Percentiles rank a stretch among this genome's conserved stretches.
These are phyloP conservation scores for Conops quadrifasciatus DNA, from an alignment of 2,888 invertebrate genomes.

Conservation along the genomic window DNA sequence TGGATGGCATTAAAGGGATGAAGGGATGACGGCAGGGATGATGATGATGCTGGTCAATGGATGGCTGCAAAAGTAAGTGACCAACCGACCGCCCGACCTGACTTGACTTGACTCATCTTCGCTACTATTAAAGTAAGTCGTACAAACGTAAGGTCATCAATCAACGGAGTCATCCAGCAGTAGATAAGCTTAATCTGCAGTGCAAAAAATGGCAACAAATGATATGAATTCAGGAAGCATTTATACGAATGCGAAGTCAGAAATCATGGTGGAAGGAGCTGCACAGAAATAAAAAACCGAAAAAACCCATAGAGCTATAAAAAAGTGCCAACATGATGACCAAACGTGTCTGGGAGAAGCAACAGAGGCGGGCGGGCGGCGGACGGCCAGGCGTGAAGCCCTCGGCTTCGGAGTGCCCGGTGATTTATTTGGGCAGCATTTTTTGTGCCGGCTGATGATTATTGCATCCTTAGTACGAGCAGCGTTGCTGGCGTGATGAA, in stretches of 20 bases:
- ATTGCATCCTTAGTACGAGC: conserved; percentile 21
- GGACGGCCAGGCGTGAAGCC: not conserved
- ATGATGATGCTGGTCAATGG: not conserved
- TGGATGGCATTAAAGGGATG: not conserved
- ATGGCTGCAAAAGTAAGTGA: not conserved
- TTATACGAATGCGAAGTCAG: conserved; percentile 5
- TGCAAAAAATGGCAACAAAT: conserved; percentile 7
- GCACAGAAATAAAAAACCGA: not conserved
- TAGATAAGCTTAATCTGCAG: not conserved
- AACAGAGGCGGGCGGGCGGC: not conserved
- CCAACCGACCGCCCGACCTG: not conserved
- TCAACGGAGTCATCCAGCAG: conserved; percentile 9
- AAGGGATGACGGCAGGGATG: not conserved
- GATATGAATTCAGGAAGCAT: not conserved
- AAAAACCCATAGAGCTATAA: too few species aligned
- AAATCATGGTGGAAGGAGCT: not conserved
- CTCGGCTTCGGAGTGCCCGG: not conserved
- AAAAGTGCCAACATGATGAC: too few species aligned
- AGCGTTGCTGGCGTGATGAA: conserved; percentile 26
- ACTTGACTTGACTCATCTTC: not conserved
- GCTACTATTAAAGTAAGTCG: not conserved
- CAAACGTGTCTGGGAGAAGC: too few species aligned
- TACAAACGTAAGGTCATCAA: conserved; percentile 2
- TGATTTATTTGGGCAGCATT: conserved; percentile 32
- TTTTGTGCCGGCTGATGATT: conserved; percentile 28